These are phyloP conservation scores for Crenichthys baileyi DNA, from an alignment of 2,797 vertebrate genomes.

Conservation along the genomic window DNA sequence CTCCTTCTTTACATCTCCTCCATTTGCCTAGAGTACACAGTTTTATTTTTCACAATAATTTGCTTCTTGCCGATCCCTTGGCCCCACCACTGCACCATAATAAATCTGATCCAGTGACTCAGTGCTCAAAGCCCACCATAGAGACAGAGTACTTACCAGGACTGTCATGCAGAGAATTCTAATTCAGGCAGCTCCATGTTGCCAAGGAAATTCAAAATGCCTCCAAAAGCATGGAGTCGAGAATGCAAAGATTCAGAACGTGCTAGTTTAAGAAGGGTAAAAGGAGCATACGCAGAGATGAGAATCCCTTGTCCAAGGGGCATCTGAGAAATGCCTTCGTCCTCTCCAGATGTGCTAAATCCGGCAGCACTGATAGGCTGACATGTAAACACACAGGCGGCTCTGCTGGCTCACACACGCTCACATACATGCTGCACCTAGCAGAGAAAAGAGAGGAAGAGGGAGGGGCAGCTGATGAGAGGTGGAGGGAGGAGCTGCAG, in stretches of 20 bases:
- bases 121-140: constrained; percentile 72
- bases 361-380: constrained; percentile 73
- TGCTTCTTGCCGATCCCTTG: constrained; percentile 63
- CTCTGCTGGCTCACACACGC: constrained; percentile 72
- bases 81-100: constrained; percentile 76
- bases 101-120: constrained; percentile 74
- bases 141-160: constrained; percentile 82
- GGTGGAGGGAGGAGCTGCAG: constrained; percentile 80
- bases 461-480: constrained; percentile 70
- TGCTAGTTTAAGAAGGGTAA: constrained; percentile 48
- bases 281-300: constrained; percentile 38
- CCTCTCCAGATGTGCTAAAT: constrained; percentile 77
- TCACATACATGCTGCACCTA: constrained; percentile 81
- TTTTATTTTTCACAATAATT: constrained; percentile 66
- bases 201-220: constrained; percentile 83
- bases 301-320: constrained; percentile 67
- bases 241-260: constrained; percentile 49
- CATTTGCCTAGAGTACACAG: constrained; percentile 43
- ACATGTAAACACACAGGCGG: constrained; percentile 77
- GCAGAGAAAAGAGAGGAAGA: constrained; percentile 63
- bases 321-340: constrained; percentile 71
- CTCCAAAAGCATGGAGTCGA: constrained; percentile 77
- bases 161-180: constrained; percentile 87
- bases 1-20: constrained; percentile 30
- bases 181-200: constrained; percentile 86